Base-by-base conservation (phyloP, 2,888 invertebrate species). In the Andrena chrysosceles region DNA sequence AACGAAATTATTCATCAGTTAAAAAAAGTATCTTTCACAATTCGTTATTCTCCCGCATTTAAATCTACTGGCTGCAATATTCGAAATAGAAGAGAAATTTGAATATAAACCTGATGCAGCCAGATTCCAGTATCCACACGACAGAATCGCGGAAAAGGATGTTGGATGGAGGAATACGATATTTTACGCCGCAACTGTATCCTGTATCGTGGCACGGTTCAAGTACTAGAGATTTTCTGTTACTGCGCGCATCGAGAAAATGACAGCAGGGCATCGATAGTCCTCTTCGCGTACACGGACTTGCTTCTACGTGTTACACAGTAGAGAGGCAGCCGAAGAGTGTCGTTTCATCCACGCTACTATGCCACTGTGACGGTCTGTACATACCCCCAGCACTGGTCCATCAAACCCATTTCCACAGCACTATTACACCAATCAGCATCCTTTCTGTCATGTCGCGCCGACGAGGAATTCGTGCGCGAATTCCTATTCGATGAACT, bases 401-500 rank as follows among this genome's bases (percentile, higher is more conserved):
- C 79, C 79, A 81, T 81, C 70, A 76, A 84, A 52, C 64, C 79
- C 74, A 79, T 67, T 85, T 86, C 66, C 73, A 70, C 67, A 52
- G 69, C 74, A 63, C 73, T 78, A 63, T 77, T 75, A 75, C 72
- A 78, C 56, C 79, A 83, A 83, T 83, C 85, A 75, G 80, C 73
- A 82, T 71, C 77, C 64, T 82, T 84, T 73, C 75, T 76, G 80
- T 84, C 82, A 63, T 63, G 84, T 77, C 71, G 54, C 74, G 16
- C n/a, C 52, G 52, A n/a, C 60, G 67, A 74, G 79, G 70, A 75
- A 74, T 81, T 79, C 66, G 59, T 62, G 48, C 77, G 67, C 64
- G 83, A 81, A 85, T 85, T 83, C 71, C 73, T 78, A 76, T 78
- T 87, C 71, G 81, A 62, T 73, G 64, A 72, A 69, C 62, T 77